Conservation (phyloP, 2,797 vertebrate genomes). For the Dendrocincla tyrannina region DNA sequence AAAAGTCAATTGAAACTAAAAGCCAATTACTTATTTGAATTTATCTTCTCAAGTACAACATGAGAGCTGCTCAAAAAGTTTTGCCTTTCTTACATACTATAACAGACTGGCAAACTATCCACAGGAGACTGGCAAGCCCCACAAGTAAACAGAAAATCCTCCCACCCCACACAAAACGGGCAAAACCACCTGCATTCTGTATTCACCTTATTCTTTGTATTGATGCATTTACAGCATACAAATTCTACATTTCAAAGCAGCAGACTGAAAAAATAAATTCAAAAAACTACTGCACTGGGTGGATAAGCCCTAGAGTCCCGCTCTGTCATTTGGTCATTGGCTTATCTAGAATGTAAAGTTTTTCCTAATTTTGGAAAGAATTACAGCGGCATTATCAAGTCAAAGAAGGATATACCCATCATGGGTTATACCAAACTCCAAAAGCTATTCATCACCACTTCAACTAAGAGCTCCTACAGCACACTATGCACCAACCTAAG, state of each 20-base stretch:
- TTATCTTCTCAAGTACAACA: neutral
- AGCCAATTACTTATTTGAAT: neutral
- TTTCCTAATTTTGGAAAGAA: neutral
- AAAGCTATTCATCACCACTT: neutral
- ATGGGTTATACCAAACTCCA: neutral
- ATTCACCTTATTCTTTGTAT: neutral
- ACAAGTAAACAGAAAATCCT: neutral
- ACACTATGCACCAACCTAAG: neutral
- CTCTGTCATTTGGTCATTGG: neutral
- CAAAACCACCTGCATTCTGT: accelerated
- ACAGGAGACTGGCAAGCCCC: neutral
- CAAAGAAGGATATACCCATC: neutral
- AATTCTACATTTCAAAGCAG: neutral
- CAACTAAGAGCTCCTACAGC: neutral
- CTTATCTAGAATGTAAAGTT: neutral
- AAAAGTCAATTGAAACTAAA: neutral
- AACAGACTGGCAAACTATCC: neutral
- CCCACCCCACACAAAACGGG: neutral
- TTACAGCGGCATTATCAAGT: neutral
- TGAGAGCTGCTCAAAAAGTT: neutral
- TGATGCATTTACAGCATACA: neutral
- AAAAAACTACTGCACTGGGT: neutral
- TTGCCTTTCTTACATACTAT: neutral
- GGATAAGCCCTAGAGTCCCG: neutral
- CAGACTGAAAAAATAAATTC: accelerated